phyloP scores from a whole-genome alignment of 2,113 vertebrate species.

The Nothobranchius furzeri region DNA sequence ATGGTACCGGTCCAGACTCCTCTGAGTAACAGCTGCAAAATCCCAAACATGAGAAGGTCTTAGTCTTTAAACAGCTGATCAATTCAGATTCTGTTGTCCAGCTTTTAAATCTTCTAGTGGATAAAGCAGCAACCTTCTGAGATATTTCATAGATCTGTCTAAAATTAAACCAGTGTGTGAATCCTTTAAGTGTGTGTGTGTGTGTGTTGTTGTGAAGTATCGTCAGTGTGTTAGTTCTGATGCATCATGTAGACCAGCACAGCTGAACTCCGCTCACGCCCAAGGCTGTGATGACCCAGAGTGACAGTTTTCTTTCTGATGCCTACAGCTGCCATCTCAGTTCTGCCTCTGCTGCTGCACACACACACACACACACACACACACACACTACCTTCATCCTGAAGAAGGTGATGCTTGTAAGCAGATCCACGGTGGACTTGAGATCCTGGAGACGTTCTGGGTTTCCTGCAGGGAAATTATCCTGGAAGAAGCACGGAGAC shows the following conservation, averaged over 20 bases:
- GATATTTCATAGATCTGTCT: neutral
- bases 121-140: too few species aligned
- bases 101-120: too few species aligned
- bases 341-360: slow-evolving; percentile 56
- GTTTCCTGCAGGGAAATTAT: slow-evolving; percentile 96
- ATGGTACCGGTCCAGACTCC: too few species aligned
- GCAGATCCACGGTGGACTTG: slow-evolving; percentile 95
- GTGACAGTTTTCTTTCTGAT: slow-evolving; percentile 75
- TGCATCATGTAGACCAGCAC: slow-evolving; percentile 15
- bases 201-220: slow-evolving; percentile 15
- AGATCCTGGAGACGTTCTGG: slow-evolving; percentile 93
- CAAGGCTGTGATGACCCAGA: slow-evolving; percentile 66
- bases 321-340: slow-evolving; percentile 72
- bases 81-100: too few species aligned
- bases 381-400: slow-evolving; percentile 90
- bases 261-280: slow-evolving; percentile 37
- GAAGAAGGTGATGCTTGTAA: slow-evolving; percentile 98
- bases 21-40: too few species aligned
- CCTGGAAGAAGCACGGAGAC: slow-evolving; percentile 74
- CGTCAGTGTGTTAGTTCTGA: slow-evolving; percentile 18
- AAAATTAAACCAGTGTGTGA: slow-evolving; percentile 16
- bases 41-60: neutral
- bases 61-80: neutral
- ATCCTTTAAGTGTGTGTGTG: slow-evolving; percentile 13
- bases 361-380: neutral